phyloP scores from a whole-genome alignment of 2,113 vertebrate genomes.

The Asarcornis scutulata region DNA sequence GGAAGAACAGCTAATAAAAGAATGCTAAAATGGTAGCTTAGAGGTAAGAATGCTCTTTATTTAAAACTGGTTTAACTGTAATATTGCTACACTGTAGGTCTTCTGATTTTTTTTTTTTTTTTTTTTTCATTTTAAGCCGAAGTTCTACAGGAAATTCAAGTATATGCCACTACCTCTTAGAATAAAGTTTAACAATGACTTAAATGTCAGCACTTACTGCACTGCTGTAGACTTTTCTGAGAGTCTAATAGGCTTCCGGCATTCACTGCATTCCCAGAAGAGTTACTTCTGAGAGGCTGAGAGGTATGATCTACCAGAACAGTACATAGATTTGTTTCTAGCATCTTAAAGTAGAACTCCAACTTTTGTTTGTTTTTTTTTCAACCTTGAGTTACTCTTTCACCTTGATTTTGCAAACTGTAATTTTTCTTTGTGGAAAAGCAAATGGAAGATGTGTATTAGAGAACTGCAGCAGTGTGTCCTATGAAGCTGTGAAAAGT shows the following conservation, averaged over 20 bases:
- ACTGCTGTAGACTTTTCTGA: not conserved
- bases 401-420: not conserved
- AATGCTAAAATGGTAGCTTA: not conserved
- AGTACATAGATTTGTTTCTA: not conserved
- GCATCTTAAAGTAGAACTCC: not conserved
- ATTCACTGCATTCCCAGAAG: not conserved
- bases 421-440: not conserved
- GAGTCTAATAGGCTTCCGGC: not conserved
- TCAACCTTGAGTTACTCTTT: not conserved
- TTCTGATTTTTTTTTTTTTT: fast-evolving
- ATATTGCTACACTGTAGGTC: not conserved
- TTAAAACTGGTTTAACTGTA: not conserved
- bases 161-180: not conserved
- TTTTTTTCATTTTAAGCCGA: not conserved
- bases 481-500: not conserved
- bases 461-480: not conserved
- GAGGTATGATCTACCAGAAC: not conserved
- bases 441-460: not conserved
- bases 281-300: not conserved
- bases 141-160: not conserved
- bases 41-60: not conserved
- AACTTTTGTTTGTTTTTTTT: not conserved
- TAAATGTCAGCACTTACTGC: not conserved
- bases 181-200: not conserved
- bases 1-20: not conserved